phyloP scores from a whole-genome alignment of 2,113 vertebrate genomes.

The Choloepus hoffmanni region DNA sequence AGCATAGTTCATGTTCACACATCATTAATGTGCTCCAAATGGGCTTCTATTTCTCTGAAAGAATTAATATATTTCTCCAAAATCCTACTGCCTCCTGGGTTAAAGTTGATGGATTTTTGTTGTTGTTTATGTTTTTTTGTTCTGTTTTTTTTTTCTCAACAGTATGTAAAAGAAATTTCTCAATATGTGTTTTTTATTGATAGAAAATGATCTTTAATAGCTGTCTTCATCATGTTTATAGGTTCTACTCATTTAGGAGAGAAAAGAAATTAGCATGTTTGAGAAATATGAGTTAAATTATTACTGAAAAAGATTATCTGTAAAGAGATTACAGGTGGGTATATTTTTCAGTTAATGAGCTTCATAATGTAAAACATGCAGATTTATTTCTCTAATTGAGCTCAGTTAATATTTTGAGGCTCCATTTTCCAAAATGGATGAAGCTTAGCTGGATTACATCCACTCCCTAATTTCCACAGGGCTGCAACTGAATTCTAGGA shows the following conservation, averaged over 20 bases:
- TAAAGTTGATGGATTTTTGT: neutral
- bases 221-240: neutral
- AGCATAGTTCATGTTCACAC: neutral
- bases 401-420: neutral
- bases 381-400: neutral
- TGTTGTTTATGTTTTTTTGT: neutral
- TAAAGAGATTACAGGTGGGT: neutral
- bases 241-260: neutral
- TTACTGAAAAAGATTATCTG: neutral
- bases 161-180: neutral
- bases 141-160: neutral
- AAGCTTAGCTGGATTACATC: neutral
- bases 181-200: neutral
- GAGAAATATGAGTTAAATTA: neutral
- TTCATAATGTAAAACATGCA: neutral
- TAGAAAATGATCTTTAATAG: neutral
- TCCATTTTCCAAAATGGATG: neutral
- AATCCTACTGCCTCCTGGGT: neutral
- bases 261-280: neutral
- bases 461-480: neutral
- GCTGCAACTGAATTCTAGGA: neutral
- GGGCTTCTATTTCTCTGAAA: neutral
- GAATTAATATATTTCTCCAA: neutral
- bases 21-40: too few species aligned
- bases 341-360: neutral